Percentiles rank a stretch among this genome's conserved stretches.
These are phyloP conservation scores for Agrotis puta DNA, from an alignment of 2,888 invertebrate genomes.

Conservation along the genomic window DNA sequence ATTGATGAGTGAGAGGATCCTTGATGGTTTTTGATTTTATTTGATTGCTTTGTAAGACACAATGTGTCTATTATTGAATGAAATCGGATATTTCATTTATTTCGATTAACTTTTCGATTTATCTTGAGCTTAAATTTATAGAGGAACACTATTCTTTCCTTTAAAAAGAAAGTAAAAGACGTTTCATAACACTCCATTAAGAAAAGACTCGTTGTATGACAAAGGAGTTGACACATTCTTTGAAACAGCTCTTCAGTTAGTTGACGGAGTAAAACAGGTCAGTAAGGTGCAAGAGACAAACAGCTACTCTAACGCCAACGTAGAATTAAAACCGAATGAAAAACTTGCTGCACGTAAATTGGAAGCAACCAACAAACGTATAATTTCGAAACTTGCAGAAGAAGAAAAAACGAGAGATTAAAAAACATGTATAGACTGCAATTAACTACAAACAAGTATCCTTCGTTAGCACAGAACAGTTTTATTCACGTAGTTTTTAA, in stretches of 20 bases:
- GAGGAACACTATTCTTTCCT: slow-evolving; percentile 14
- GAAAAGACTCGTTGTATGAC: slow-evolving; percentile 34
- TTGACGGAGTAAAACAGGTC: slow-evolving; percentile 59
- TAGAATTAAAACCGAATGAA: slow-evolving; percentile 37
- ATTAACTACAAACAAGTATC: slow-evolving; percentile 60
- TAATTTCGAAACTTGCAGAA: slow-evolving; percentile 46
- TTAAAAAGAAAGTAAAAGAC: background rate
- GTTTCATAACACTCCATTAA: slow-evolving; percentile 9
- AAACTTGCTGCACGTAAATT: slow-evolving; percentile 34
- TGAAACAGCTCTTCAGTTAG: slow-evolving; percentile 45
- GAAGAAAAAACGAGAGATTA: slow-evolving; percentile 43
- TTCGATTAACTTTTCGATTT: slow-evolving; percentile 21
- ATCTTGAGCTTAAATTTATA: slow-evolving; percentile 3
- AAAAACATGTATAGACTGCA: slow-evolving; percentile 50
- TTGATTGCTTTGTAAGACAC: slow-evolving; percentile 49
- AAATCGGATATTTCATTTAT: slow-evolving; percentile 39
- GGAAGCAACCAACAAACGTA: slow-evolving; percentile 41
- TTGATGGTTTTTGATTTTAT: slow-evolving; percentile 58
- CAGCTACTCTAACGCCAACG: slow-evolving; percentile 28
- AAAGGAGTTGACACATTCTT: slow-evolving; percentile 54
- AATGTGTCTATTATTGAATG: slow-evolving; percentile 44
- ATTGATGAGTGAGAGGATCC: slow-evolving; percentile 66
- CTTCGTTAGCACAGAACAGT: slow-evolving; percentile 60
- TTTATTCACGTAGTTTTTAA: slow-evolving; percentile 43
- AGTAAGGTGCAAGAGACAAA: slow-evolving; percentile 41